phyloP scores from a whole-genome alignment of 2,888 invertebrate genomes.

The Rhagonycha lutea region DNA sequence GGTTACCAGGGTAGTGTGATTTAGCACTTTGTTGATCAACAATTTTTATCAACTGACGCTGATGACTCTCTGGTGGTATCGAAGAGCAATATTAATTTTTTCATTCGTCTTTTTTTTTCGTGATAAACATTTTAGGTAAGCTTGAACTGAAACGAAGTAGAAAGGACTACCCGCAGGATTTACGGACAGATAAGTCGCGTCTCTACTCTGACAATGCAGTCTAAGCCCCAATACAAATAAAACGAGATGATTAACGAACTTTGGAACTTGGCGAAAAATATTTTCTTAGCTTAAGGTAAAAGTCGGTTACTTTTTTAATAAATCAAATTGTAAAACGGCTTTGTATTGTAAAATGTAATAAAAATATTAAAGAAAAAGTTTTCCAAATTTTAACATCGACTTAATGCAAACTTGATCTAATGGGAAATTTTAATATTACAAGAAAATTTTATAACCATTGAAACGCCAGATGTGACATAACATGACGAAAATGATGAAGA shows the following conservation, averaged over 20 bases:
- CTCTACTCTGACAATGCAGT: not conserved
- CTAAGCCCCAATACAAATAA: not conserved
- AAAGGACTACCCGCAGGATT: not conserved
- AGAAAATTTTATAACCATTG: not conserved
- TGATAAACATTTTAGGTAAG: not conserved
- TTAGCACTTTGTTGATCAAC: not conserved
- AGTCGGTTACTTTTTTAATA: not conserved
- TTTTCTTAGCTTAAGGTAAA: not conserved
- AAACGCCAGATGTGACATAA: not conserved
- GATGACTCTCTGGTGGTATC: not conserved
- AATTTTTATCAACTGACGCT: not conserved
- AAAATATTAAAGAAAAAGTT: not conserved
- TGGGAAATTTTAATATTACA: not conserved
- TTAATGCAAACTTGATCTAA: not conserved
- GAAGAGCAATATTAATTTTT: not conserved
- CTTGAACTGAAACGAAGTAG: not conserved
- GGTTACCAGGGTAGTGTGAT: not conserved
- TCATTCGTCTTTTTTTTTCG: not conserved
- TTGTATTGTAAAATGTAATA: not conserved
- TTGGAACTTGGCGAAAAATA: not conserved
- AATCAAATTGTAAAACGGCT: not conserved
- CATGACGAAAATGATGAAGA: not conserved
- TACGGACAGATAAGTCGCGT: not conserved
- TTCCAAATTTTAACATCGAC: not conserved
- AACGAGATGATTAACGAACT: not conserved